Evolutionary conservation across 2,113 vertebrate species (phyloP), one percentile per base, ranked within the genome.

Genomic region (Crotalus viridis): DNA sequence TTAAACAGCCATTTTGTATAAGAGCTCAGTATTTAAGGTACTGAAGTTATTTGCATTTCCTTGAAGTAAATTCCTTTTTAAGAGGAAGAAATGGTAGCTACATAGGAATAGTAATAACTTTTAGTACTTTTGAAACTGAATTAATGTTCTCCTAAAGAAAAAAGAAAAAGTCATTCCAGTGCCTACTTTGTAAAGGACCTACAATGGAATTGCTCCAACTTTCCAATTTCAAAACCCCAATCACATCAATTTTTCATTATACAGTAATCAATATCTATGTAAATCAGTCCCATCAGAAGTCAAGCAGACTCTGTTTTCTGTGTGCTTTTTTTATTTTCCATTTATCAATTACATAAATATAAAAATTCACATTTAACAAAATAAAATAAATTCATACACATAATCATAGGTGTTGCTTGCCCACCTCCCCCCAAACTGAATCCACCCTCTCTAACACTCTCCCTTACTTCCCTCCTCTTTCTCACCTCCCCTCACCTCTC

Each of bases 11-110:
- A 69, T 17, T 52, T 87, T 89, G 33, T 24, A 56, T 56, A 33
- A 61, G 24, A 9, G 13, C 5, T 88, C 52, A 28, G 2, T 52
- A 39, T n/a, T 43, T 89, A 39, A 89, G 33, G 46, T 89, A 52
- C 28, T 85, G 21, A 21, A 39, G 12, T 43, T 28, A 52, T 52
- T 89, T 92, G 52, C 87, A 92, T 89, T 92, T 92, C 87, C 87
- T 92, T 92, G 59, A 55, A 33, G 33, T 54, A 88, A 88, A 92
- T 43, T 55, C 22, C n/a, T 24, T 43, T 55, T 7, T 55, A 26
- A 24, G 15, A 12, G 10, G 39, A 55, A 15, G 8, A 61, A 87
- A 87, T 3, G 1, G 33, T 5, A n/a, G 43, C 17, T 51, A n/a
- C 9, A 33, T 12, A 24, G 10, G 19, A 81, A 81, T 26, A 22